A percentile compares a stretch with the other conserved stretches of the same genome.
phyloP scores from a whole-genome alignment of 2,888 invertebrate species.

The Penaeus monodon region DNA sequence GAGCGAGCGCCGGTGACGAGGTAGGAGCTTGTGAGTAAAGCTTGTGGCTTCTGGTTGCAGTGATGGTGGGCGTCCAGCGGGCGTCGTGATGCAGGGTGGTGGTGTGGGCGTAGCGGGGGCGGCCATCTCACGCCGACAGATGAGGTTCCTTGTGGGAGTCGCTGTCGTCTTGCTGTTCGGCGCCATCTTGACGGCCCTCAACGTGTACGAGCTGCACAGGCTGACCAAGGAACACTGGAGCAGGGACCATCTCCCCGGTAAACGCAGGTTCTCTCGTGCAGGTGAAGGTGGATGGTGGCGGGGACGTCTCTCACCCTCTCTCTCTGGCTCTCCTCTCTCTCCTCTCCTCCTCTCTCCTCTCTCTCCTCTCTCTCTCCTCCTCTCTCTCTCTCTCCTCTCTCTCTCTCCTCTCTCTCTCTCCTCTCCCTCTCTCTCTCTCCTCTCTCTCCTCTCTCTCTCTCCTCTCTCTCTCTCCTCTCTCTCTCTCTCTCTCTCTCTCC shows the following conservation, averaged over 20 bases:
- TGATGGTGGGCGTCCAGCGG: constrained; percentile 10
- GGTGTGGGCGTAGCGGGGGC: constrained; percentile 26
- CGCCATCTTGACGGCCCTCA: constrained; percentile 46
- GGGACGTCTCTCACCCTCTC: too few relatives aligned
- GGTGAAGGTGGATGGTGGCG: neutral
- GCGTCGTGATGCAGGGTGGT: constrained; percentile 1
- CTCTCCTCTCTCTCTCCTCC: too few relatives aligned
- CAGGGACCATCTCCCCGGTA: constrained; percentile 24
- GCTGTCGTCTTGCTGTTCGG: constrained; percentile 39
- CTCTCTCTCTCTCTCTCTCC: too few relatives aligned
- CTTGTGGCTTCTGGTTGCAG: neutral
- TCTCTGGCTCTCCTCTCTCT: too few relatives aligned
- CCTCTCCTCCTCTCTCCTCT: too few relatives aligned
- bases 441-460: too few relatives aligned
- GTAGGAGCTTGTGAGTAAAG: neutral
- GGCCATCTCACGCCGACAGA: constrained; percentile 40
- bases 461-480: too few relatives aligned
- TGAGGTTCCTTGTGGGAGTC: constrained; percentile 37
- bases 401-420: too few relatives aligned
- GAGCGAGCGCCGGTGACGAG: too few relatives aligned
- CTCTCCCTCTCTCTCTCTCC: too few relatives aligned
- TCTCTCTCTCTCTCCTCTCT: too few relatives aligned
- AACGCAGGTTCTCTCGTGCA: neutral
- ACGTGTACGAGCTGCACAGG: constrained; percentile 50
- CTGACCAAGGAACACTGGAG: constrained; percentile 50